phyloP scores from a whole-genome alignment of 1,140 invertebrate genomes.

The Medauroidea extradentata region DNA sequence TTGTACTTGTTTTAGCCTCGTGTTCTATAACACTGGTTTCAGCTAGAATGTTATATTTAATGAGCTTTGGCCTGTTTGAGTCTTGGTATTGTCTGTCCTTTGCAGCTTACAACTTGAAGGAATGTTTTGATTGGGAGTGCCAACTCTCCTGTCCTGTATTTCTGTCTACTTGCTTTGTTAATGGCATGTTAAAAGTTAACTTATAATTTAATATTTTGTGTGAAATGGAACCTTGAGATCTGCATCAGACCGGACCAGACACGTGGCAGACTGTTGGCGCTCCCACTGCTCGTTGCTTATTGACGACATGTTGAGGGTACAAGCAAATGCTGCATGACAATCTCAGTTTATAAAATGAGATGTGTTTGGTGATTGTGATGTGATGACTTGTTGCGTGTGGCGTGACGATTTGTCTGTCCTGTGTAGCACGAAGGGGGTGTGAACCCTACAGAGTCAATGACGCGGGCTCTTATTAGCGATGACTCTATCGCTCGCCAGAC shows the following conservation, averaged over 20 bases:
- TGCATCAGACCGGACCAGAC: too few species aligned
- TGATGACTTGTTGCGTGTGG: constrained; percentile 33
- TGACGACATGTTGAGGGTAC: background rate
- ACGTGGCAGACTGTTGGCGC: too few species aligned
- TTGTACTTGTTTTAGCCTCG: too few species aligned
- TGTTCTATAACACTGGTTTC: too few species aligned
- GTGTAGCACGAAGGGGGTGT: constrained; percentile 84
- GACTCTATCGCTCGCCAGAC: constrained; percentile 77
- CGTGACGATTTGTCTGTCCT: constrained; percentile 34
- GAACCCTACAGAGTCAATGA: constrained; percentile 87
- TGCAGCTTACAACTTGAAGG: background rate
- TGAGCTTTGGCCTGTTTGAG: too few species aligned
- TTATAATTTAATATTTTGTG: too few species aligned
- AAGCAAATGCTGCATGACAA: too few species aligned
- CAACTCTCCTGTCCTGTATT: background rate
- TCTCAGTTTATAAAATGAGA: constrained; percentile 23
- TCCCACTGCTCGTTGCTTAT: too few species aligned
- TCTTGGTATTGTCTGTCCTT: constrained; percentile 1
- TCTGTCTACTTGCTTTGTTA: background rate
- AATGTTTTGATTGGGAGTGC: background rate
- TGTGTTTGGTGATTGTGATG: constrained; percentile 60
- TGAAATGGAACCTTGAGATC: too few species aligned
- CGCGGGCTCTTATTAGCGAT: constrained; percentile 83
- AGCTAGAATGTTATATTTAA: too few species aligned
- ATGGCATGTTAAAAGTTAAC: too few species aligned